phyloP scores from a whole-genome alignment of 2,113 vertebrate genomes.

The Burhinus oedicnemus region DNA sequence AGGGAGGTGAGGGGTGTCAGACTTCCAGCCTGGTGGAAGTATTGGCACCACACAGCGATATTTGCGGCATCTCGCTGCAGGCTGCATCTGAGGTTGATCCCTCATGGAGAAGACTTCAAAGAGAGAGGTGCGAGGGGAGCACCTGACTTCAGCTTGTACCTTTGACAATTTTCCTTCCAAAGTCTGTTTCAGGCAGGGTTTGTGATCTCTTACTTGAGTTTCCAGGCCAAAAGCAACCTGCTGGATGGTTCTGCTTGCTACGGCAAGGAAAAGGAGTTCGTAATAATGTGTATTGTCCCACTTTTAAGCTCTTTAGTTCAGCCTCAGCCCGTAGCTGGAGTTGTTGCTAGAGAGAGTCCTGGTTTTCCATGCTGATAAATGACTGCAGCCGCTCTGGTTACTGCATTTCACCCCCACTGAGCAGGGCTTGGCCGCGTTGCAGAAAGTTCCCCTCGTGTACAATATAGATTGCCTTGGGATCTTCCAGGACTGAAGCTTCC shows the following conservation, averaged over 20 bases:
- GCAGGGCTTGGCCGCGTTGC: not conserved
- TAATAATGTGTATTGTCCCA: not conserved
- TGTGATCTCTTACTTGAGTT: not conserved
- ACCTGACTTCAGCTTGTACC: not conserved
- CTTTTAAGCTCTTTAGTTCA: not conserved
- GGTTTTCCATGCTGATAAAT: not conserved
- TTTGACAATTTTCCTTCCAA: not conserved
- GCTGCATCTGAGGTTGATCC: not conserved
- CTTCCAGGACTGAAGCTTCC: not conserved
- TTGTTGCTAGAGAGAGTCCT: not conserved
- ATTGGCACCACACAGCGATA: fast-evolving
- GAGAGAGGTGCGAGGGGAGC: not conserved
- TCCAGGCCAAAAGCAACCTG: not conserved
- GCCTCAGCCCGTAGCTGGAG: fast-evolving
- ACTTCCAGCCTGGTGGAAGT: not conserved
- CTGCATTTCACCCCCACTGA: not conserved
- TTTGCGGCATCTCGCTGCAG: not conserved
- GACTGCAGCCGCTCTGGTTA: not conserved
- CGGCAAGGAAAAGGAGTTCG: not conserved
- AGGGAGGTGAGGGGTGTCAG: not conserved
- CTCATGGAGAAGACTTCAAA: not conserved
- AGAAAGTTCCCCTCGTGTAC: not conserved
- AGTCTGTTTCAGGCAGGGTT: not conserved
- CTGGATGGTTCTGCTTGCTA: not conserved
- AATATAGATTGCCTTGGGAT: not conserved